Evolutionary conservation across 2,113 vertebrate species (phyloP), one percentile per base, ranked within the genome.

Genomic region (Dendrocopos noguchii): DNA sequence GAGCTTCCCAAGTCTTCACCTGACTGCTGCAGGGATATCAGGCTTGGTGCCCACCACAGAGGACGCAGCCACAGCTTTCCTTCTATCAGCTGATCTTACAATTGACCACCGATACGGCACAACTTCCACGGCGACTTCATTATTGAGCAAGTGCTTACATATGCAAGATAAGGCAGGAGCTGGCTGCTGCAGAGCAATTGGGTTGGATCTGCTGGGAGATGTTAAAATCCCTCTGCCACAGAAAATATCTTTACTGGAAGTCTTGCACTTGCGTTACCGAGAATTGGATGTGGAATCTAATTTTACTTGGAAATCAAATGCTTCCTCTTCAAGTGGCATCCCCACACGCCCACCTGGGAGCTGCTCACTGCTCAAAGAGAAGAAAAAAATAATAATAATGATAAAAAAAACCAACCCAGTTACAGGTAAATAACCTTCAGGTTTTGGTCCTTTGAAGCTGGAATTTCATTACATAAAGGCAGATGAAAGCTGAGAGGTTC

Each of bases 261-360:
- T 27, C 72, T 80, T 55, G 68, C 3, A 29, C 75, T 85, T 59
- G 68, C 1, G 1, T 63, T 90, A 56, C 77, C 46, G 80, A 88
- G 87, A 95, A 91, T 20, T 87, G 70, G 75, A 89, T 6, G 33
- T 20, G 71, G 60, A 87, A 96, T 86, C 73, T 68, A 72, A 91
- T 93, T 95, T 96, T 56, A 86, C 87, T 89, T 61, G 85, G 90
- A 94, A 92, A 95, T 95, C 85, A 95, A 94, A 93, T 27, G 73
- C 66, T 95, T 95, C 85, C 90, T 78, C 66, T 75, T 42, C 5
- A 1, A 95, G 70, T 27, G 70, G 73, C 94, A 86, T 72, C 66
- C 63, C 68, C 3, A 31, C 50, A 84, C 4, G 2, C 68, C 61
- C 90, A 95, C 63, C 77, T 14, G 73, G 63, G 93, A 94, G 87